Evolutionary conservation across 2,888 invertebrate genomes (phyloP), one percentile per base, ranked within the genome.

Genomic region (Caenorhabditis panamensis): DNA sequence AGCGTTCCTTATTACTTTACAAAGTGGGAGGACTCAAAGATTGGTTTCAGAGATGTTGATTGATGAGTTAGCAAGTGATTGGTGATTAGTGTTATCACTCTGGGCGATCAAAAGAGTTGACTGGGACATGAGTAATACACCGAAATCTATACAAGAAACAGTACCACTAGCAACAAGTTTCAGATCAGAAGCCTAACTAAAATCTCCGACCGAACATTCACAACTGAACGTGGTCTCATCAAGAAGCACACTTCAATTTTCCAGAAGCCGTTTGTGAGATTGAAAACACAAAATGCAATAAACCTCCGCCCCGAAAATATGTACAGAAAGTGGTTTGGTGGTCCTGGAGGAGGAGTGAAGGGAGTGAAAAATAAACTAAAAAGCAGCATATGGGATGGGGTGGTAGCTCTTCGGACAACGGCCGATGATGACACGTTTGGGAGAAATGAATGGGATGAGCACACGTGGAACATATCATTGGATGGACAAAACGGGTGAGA

Each of bases 391-490:
- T 47, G 47, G 47, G 47, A 47, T 47, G 47, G 5, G 47, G 47
- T 47, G 47, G 47, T 18, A 41, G 41, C 41, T 41, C 41, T 41
- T 41, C 41, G 41, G 41, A 41, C 41, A 41, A 6, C 41, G 18
- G 47, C 47, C n/a, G 54, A 71, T 71, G 62, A 71, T 71, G 69
- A 69, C 68, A 59, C 59, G 68, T 69, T 51, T 59, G 59, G 61
- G 31, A 51, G 16, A 5, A 41, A 56, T 18, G 47, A 59, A 24
- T 36, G 37, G 51, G 47, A 59, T 59, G 56, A 37, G 63, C 69
- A 31, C 71, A 72, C 41, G 63, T 72, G 71, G 62, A 72, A 72
- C 71, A 62, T 56, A 63, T 54, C 51, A 36, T 61, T 22, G 11
- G 28, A 47, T 13, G 4, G 31, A 36, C n/a, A 37, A 31, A 31